Percentiles rank a stretch among this genome's conserved stretches.
Conservation (phyloP, 2,797 vertebrate species). For the Oreortyx pictus region DNA sequence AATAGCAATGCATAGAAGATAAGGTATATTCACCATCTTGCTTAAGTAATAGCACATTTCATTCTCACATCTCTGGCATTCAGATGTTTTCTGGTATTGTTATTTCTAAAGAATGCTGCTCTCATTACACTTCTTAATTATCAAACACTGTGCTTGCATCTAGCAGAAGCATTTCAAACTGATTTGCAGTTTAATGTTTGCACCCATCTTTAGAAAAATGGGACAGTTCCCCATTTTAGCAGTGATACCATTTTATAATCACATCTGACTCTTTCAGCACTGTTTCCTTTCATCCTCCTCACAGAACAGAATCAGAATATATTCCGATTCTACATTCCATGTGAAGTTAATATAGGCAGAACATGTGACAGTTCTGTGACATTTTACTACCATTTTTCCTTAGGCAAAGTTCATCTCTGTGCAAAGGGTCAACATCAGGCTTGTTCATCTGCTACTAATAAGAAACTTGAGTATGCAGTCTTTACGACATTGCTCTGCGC, state of each 20-base stretch:
- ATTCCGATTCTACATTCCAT: background rate
- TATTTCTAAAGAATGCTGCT: background rate
- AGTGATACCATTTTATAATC: background rate
- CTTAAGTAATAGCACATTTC: background rate
- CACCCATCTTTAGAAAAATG: background rate
- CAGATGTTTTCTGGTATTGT: background rate
- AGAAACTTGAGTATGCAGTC: background rate
- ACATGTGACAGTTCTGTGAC: background rate
- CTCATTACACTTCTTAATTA: conserved; percentile 2
- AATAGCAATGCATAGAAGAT: fast-evolving
- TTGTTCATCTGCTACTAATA: background rate
- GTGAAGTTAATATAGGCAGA: background rate
- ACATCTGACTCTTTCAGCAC: background rate
- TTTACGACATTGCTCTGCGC: background rate
- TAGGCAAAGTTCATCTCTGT: conserved; percentile 11
- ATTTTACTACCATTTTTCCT: conserved; percentile 25
- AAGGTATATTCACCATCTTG: background rate
- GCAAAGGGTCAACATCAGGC: conserved; percentile 23
- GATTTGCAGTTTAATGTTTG: background rate
- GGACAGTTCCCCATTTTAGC: background rate
- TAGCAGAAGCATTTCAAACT: background rate
- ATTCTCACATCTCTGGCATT: fast-evolving
- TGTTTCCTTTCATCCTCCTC: background rate
- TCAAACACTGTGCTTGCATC: background rate
- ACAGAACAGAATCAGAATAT: background rate